Conservation (phyloP, 2,113 vertebrate species). For the Chrysemys picta region DNA sequence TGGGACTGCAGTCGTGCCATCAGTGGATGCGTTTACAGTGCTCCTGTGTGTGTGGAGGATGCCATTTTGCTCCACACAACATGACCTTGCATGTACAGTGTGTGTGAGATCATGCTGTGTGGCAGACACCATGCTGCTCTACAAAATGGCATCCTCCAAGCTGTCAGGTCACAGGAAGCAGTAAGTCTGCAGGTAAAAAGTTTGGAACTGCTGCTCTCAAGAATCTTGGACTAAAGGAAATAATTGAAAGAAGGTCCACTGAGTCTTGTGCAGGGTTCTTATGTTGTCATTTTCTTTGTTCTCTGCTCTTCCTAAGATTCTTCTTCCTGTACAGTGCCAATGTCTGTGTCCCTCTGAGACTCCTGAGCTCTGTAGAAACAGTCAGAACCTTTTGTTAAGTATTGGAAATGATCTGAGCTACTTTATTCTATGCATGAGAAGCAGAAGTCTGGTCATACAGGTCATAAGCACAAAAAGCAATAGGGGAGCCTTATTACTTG, state of each 20-base stretch:
- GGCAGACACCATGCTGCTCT: neutral
- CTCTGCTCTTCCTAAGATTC: conserved; percentile 38
- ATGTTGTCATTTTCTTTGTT: neutral
- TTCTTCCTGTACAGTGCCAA: neutral
- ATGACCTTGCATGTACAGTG: neutral
- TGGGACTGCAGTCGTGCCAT: neutral
- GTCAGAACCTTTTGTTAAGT: neutral
- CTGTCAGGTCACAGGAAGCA: neutral
- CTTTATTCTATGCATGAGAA: neutral
- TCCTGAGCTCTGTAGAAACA: conserved; percentile 40
- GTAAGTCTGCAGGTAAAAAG: neutral
- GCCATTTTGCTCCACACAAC: neutral
- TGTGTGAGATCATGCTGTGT: neutral
- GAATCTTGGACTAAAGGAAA: neutral
- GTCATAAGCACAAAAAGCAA: neutral
- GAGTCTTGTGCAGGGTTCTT: conserved; percentile 16
- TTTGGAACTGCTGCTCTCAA: neutral
- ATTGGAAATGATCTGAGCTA: neutral
- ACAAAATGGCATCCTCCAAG: neutral
- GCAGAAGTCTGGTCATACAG: neutral
- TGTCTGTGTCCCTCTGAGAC: neutral
- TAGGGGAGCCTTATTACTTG: neutral
- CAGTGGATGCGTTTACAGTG: neutral
- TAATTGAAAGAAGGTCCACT: neutral
- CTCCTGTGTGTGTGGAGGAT: neutral